Conservation (phyloP, 2,797 vertebrate genomes). For the Cirrhinus molitorella region DNA sequence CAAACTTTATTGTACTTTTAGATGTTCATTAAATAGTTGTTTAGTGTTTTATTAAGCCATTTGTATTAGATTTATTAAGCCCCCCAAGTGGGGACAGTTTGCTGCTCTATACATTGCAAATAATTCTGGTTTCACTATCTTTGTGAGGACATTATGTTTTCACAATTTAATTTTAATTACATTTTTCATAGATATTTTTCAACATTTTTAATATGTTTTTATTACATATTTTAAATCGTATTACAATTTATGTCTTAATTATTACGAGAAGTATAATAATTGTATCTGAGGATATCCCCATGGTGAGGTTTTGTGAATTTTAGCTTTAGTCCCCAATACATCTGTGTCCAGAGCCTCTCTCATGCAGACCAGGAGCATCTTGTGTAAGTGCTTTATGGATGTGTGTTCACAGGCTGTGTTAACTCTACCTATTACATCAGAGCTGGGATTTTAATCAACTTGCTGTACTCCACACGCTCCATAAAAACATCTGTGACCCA, state of each 20-base stretch:
- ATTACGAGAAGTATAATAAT: no score
- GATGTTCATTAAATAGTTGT: background rate
- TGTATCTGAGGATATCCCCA: background rate
- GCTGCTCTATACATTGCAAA: background rate
- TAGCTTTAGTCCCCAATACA: background rate
- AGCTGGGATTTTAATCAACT: conserved; percentile 25
- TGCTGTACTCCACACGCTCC: background rate
- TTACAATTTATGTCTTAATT: no score
- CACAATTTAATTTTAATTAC: background rate
- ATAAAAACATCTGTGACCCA: conserved; percentile 29
- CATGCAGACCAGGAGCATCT: background rate
- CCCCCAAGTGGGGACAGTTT: background rate
- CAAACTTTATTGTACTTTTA: background rate
- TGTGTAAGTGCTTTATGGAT: conserved; percentile 23
- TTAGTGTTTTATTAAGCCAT: background rate
- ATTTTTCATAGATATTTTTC: no score
- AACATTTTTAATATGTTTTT: no score
- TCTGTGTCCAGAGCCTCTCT: background rate
- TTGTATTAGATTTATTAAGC: background rate
- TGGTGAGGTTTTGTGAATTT: background rate
- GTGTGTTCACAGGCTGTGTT: conserved; percentile 8
- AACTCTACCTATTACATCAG: conserved; percentile 4
- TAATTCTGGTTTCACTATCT: background rate
- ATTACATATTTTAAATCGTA: no score
- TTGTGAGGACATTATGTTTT: background rate